Evolutionary conservation across 2,113 vertebrate genomes (phyloP), one percentile per base, ranked within the genome.

Genomic region (Odontesthes bonariensis): DNA sequence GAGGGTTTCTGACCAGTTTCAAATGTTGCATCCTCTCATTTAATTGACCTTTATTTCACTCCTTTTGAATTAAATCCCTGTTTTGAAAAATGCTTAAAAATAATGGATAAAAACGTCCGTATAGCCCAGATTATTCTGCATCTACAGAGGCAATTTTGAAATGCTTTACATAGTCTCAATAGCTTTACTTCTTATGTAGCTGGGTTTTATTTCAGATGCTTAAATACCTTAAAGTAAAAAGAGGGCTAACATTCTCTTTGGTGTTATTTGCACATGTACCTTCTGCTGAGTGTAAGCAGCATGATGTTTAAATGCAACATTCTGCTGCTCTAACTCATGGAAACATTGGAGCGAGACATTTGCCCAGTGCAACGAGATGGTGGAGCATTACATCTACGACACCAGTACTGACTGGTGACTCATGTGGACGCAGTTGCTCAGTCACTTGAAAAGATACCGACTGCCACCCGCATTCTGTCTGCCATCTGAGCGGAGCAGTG

Each of bases 401-500:
- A 33, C 52, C 46, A 49, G 56, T 38, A 6, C 40, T 56, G 44
- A 51, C 63, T 16, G 38, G 10, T 40, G 51, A 3, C 47, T 81
- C 19, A 6, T 60, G 57, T 55, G 23, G 38, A 46, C 16, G 20
- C 44, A 66, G 68, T 61, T 27, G 16, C 55, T 38, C 19, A 20
- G 12, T 73, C 64, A 52, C 46, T 6, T 51, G 44, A 71, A 42
- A 42, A 67, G 22, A 58, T n/a, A 40, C 55, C 7, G 49, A 44
- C 77, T 67, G 65, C 42, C 78, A 49, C 73, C 67, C 59, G 38
- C 8, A 51, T 69, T 76, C 65, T 44, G 57, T 68, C 57, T 35
- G 65, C 68, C 57, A 47, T 76, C 73, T 59, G 77, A 83, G 59
- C 10, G 10, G n/a, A 79, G 73, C 68, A n/a, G 76, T 54, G 63